Evolutionary conservation across 2,797 vertebrate species (phyloP).

Genomic region (Onychomys torridus): DNA sequence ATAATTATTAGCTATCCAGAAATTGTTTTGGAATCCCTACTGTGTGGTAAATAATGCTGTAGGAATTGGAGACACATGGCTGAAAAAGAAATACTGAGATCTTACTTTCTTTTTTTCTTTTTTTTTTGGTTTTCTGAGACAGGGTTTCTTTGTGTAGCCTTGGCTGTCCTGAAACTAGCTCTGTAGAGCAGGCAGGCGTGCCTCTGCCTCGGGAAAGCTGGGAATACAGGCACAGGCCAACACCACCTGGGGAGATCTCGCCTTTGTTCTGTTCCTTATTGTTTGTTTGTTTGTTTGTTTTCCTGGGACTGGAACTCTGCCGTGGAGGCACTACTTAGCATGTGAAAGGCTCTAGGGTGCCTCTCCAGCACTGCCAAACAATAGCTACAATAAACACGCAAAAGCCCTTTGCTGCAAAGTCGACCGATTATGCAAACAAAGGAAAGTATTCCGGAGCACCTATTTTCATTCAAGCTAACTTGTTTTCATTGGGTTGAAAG

Average conservation of each 20-base stretch:
- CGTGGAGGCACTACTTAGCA: background rate
- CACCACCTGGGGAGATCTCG: background rate
- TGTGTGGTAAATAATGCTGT: conserved; percentile 19
- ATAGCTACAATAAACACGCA: conserved; percentile 6
- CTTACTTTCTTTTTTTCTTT: conserved; percentile 2
- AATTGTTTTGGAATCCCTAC: background rate
- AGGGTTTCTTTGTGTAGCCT: background rate
- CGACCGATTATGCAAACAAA: conserved; percentile 39
- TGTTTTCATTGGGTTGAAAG: background rate
- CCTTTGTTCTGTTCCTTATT: conserved; percentile 24
- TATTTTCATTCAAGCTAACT: conserved; percentile 60
- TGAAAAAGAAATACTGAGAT: conserved; percentile 6
- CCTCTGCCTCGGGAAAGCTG: background rate
- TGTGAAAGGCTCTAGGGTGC: background rate
- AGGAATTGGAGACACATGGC: conserved; percentile 20
- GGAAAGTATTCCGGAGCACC: background rate
- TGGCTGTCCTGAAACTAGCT: background rate
- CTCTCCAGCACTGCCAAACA: background rate
- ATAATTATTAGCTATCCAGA: conserved; percentile 20
- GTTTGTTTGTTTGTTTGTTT: background rate
- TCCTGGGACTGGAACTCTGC: background rate
- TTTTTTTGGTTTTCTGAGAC: background rate
- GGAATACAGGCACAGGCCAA: background rate
- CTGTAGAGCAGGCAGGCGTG: background rate
- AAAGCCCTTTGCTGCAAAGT: conserved; percentile 53